These are phyloP conservation scores for Pachliopta kotzebuea DNA, from an alignment of 2,888 invertebrate species.

Conservation along the genomic window DNA sequence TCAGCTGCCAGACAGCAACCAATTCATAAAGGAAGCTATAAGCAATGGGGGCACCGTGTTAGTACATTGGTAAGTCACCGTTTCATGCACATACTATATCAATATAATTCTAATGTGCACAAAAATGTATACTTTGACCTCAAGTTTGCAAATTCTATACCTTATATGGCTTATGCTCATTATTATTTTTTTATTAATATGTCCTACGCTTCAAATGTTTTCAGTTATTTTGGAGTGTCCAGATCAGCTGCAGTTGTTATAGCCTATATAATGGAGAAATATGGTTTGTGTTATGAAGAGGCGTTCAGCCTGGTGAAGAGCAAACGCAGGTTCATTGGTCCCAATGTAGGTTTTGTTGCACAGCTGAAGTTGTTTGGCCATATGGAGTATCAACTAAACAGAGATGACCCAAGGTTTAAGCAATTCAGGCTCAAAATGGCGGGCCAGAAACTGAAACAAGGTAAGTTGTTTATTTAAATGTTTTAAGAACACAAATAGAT, in stretches of 20 bases:
- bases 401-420: conserved; percentile 85
- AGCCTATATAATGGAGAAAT: conserved; percentile 93
- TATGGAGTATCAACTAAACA: conserved; percentile 88
- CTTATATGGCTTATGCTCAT: too few species aligned
- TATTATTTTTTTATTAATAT: too few species aligned
- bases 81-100: background rate
- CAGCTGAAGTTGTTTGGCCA: conserved; percentile 89
- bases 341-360: conserved; percentile 89
- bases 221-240: conserved; percentile 93
- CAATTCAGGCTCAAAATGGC: conserved; percentile 89
- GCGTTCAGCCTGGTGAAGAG: conserved; percentile 84
- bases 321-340: conserved; percentile 87
- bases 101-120: conserved; percentile 23
- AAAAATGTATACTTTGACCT: background rate
- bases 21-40: conserved; percentile 87
- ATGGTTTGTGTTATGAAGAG: conserved; percentile 85
- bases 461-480: conserved; percentile 47
- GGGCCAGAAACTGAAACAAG: conserved; percentile 89
- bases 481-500: too few species aligned
- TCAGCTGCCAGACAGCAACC: conserved; percentile 87
- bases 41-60: conserved; percentile 83
- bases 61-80: conserved; percentile 88
- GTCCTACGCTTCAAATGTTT: conserved; percentile 31
- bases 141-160: too few species aligned
- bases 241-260: conserved; percentile 93